A percentile compares a stretch with the other conserved stretches of the same genome.
These are phyloP conservation scores for Neostethus bicornis DNA, from an alignment of 2,797 vertebrate species.

Conservation along the genomic window DNA sequence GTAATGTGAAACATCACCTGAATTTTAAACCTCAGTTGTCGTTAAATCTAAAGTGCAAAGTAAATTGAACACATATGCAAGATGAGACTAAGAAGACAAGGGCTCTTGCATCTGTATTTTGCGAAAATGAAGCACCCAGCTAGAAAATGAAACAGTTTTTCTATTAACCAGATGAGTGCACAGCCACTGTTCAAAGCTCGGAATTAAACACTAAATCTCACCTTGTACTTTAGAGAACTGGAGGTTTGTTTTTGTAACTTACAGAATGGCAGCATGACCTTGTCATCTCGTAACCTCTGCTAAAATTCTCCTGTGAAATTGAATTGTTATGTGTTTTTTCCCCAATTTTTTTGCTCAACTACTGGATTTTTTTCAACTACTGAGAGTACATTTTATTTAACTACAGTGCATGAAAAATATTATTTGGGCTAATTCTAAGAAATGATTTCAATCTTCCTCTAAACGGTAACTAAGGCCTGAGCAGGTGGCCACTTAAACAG, in stretches of 20 bases:
- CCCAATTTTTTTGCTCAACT: no score
- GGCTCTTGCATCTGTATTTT: constrained; percentile 42
- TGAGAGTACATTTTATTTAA: neutral
- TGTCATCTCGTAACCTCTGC: constrained; percentile 11
- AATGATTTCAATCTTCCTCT: constrained; percentile 25
- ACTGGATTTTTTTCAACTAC: constrained; percentile 10
- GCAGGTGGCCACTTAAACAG: constrained; percentile 54
- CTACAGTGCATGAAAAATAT: constrained; percentile 6
- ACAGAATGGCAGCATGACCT: constrained; percentile 10
- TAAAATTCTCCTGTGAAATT: constrained; percentile 23
- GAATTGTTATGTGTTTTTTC: no score
- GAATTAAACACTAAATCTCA: constrained; percentile 68
- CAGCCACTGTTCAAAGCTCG: constrained; percentile 57
- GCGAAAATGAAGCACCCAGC: constrained; percentile 76
- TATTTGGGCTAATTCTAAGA: constrained; percentile 35
- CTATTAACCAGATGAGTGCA: constrained; percentile 77
- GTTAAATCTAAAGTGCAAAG: neutral
- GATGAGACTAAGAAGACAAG: constrained; percentile 4
- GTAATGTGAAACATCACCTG: neutral
- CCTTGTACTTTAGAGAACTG: constrained; percentile 66
- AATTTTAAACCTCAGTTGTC: neutral
- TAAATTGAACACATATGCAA: neutral
- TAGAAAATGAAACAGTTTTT: constrained; percentile 79
- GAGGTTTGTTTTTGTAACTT: constrained; percentile 23
- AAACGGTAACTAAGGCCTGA: constrained; percentile 39